Evolutionary conservation across 2,797 vertebrate species (phyloP), one percentile per base, ranked within the genome.

Genomic region (Etheostoma perlongum): DNA sequence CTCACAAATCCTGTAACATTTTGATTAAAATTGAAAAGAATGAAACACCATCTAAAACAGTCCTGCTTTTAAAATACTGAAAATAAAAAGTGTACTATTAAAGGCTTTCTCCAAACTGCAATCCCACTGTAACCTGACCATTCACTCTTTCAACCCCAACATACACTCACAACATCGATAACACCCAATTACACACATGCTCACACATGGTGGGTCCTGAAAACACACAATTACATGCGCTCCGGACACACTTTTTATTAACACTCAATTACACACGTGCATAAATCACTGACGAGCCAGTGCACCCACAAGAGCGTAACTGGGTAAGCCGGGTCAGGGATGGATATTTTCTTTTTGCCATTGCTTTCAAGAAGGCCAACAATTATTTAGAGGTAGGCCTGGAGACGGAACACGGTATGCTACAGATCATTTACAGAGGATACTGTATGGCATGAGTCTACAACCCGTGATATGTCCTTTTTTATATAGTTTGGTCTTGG

Each of bases 241-340:
- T 94, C 92, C 91, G 93, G 92, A 95, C 93, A 94, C 94, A 95
- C 93, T 92, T 94, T 94, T 96, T 95, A 95, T 95, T 95, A 96
- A 96, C 95, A 96, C 94, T 94, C 95, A 95, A 96, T 95, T 96
- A 95, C 94, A 95, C 94, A 91, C 91, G 10, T 82, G 93, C 94
- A 94, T 95, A 94, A 94, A 95, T 95, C 94, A 94, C 90, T 72
- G 89, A 85, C 85, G 79, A 88, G 81, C 88, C 74, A 60, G 60
- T 83, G 84, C 82, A 79, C 72, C 79, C 79, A 54, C 27, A 54
- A 80, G 80, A 85, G 89, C 70, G 48, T 81, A 87, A 86, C 88
- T 79, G 73, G 62, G 79, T 71, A 67, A 47, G 81, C 80, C 59
- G 67, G 72, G 78, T 88, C 88, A 91, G 85, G 69, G 86, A 85